phyloP scores from a whole-genome alignment of 2,888 invertebrate genomes.

The Drosophila mercatorum region DNA sequence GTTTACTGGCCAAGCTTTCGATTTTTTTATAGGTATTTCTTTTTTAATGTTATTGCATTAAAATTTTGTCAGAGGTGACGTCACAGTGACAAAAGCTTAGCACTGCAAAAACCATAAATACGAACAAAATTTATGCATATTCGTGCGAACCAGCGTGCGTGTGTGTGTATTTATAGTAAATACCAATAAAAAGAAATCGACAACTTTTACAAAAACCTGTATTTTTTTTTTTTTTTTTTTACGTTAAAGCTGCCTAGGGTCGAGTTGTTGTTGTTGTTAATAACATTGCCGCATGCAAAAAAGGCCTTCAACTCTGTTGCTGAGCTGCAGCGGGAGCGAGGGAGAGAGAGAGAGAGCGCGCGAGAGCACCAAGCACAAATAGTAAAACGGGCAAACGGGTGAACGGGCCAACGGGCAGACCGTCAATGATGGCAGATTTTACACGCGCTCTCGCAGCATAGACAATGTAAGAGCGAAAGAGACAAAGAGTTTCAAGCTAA shows the following conservation, averaged over 20 bases:
- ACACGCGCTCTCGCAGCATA: constrained; percentile 9
- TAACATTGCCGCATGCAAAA: constrained; percentile 69
- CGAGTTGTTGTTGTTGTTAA: constrained; percentile 27
- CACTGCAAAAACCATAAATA: constrained; percentile 9
- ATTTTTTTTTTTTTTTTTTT: constrained; percentile 18
- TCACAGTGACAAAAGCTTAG: constrained; percentile 28
- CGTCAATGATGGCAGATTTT: constrained; percentile 13
- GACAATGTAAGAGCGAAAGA: neutral
- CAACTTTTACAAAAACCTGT: constrained; percentile 58
- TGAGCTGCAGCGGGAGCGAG: constrained; percentile 26
- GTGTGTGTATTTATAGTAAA: constrained; percentile 25
- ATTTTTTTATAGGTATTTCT: constrained; percentile 25
- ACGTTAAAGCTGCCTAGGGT: constrained; percentile 37
- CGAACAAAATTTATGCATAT: constrained; percentile 8
- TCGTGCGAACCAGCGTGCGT: constrained; percentile 8
- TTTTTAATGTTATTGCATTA: constrained; percentile 32
- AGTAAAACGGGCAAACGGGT: neutral
- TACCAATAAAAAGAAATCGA: constrained; percentile 52
- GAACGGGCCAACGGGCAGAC: neutral
- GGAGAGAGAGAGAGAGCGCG: neutral
- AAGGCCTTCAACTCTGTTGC: constrained; percentile 73
- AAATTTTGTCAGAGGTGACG: constrained; percentile 24
- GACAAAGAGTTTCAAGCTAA: constrained; percentile 11
- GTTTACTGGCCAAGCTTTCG: constrained; percentile 42
- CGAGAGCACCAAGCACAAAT: constrained; percentile 1